Conservation (phyloP, 2,113 vertebrate species). For the Pimephales promelas region DNA sequence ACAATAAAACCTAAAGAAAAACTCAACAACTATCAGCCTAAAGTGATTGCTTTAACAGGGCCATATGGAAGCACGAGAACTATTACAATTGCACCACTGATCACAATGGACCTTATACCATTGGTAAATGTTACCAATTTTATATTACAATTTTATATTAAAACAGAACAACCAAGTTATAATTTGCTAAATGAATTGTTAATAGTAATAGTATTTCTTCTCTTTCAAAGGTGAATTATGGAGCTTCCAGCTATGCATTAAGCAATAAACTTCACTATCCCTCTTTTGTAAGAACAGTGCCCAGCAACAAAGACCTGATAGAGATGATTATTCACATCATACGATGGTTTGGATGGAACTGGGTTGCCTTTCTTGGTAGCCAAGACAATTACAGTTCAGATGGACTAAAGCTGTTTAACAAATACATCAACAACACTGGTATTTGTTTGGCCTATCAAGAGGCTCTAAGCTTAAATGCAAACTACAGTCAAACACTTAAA, state of each 20-base stretch:
- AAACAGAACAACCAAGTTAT: not conserved
- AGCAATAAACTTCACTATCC: constrained; percentile 75
- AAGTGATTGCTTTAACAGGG: constrained; percentile 72
- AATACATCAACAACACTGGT: constrained; percentile 25
- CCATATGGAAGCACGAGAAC: constrained; percentile 67
- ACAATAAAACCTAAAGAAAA: constrained; percentile 53
- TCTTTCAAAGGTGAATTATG: constrained; percentile 78
- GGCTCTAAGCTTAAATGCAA: not conserved
- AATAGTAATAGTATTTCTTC: not conserved
- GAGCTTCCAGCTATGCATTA: constrained; percentile 70
- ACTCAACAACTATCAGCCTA: constrained; percentile 53
- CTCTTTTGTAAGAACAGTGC: constrained; percentile 81
- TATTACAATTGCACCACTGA: constrained; percentile 68
- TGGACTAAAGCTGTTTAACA: constrained; percentile 63
- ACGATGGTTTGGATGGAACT: constrained; percentile 78
- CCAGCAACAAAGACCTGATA: constrained; percentile 76
- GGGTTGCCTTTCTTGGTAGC: constrained; percentile 79
- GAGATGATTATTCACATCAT: constrained; percentile 75
- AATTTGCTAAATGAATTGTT: not conserved
- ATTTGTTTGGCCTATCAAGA: constrained; percentile 79
- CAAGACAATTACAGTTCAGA: constrained; percentile 70
- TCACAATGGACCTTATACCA: constrained; percentile 77
- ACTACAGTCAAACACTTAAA: constrained; percentile 61
- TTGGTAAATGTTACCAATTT: constrained; percentile 68
- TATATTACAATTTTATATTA: too few relatives aligned